phyloP scores from a whole-genome alignment of 2,797 vertebrate genomes.

The Ctenosaura bakeri region DNA sequence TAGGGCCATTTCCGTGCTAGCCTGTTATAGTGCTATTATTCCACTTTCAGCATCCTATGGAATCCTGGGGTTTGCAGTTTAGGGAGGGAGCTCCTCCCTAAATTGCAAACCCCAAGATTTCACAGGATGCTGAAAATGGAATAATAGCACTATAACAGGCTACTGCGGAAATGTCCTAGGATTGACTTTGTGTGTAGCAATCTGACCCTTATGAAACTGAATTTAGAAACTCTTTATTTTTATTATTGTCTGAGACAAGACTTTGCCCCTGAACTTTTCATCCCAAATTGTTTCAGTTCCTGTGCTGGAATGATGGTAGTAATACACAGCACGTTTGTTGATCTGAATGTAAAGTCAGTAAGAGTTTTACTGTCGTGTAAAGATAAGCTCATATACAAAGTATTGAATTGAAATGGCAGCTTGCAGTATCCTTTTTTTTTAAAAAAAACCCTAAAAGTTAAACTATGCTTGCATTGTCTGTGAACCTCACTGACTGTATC shows the following conservation, averaged over 20 bases:
- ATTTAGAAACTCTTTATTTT: background rate
- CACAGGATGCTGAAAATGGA: too few relatives aligned
- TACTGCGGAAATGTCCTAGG: too few relatives aligned
- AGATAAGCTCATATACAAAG: background rate
- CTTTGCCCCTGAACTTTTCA: background rate
- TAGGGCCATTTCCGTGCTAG: too few relatives aligned
- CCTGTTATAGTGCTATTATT: too few relatives aligned
- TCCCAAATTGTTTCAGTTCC: background rate
- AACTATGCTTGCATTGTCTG: slow-evolving; percentile 61
- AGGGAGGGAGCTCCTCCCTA: too few relatives aligned
- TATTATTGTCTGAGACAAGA: background rate
- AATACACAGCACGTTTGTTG: background rate
- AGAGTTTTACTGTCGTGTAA: background rate
- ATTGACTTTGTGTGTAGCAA: background rate
- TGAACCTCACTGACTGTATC: slow-evolving; percentile 60
- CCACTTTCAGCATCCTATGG: too few relatives aligned
- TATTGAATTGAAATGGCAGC: background rate
- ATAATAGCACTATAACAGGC: too few relatives aligned
- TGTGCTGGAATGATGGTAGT: background rate
- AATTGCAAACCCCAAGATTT: too few relatives aligned
- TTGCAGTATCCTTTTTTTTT: too few relatives aligned
- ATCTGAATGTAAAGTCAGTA: background rate
- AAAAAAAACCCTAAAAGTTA: slow-evolving; percentile 11
- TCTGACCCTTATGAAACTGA: background rate
- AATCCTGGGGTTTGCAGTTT: too few relatives aligned